A percentile compares a stretch with the other conserved stretches of the same genome.
phyloP scores from a whole-genome alignment of 2,113 vertebrate species.

The Campylomormyrus numenius region DNA sequence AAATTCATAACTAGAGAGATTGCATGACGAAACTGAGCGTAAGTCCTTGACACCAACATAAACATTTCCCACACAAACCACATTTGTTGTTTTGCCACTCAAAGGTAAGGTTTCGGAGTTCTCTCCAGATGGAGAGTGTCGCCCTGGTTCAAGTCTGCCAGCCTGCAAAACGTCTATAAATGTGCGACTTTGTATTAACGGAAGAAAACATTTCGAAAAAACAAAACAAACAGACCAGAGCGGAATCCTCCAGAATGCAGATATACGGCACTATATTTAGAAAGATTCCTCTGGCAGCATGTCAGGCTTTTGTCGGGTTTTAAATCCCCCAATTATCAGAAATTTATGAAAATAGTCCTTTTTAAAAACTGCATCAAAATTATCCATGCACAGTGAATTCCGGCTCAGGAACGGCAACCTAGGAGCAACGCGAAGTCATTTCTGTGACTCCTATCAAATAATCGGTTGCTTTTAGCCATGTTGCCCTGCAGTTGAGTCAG shows the following conservation, averaged over 20 bases:
- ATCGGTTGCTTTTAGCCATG: not conserved
- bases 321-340: slow-evolving; percentile 13
- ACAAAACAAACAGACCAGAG: not conserved
- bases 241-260: not conserved
- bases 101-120: not conserved
- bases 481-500: not conserved
- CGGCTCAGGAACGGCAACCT: not conserved
- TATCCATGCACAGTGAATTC: not conserved
- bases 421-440: not conserved
- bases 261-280: slow-evolving; percentile 2
- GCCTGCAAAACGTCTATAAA: not conserved
- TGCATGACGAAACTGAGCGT: not conserved
- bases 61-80: not conserved
- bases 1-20: not conserved
- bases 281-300: not conserved
- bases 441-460: not conserved
- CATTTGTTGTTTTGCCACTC: not conserved
- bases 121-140: not conserved
- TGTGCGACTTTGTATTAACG: not conserved
- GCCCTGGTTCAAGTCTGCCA: not conserved
- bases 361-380: not conserved
- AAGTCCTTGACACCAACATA: not conserved
- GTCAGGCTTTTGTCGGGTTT: not conserved
- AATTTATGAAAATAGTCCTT: not conserved
- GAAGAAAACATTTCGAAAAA: not conserved